These are phyloP conservation scores for Aphelocoma californica DNA, from an alignment of 2,797 vertebrate genomes.

Conservation along the genomic window DNA sequence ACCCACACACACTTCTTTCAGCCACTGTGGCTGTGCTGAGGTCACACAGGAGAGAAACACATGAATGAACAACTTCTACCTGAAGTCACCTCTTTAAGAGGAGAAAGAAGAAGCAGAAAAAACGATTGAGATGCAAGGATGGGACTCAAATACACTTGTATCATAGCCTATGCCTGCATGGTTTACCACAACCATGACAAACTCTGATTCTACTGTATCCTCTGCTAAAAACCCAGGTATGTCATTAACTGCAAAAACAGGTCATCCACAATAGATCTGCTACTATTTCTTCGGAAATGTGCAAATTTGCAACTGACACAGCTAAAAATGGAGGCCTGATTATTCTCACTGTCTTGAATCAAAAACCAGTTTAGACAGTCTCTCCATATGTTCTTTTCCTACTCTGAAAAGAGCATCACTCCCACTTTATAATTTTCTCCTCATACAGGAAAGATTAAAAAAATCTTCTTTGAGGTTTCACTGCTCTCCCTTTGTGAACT, in stretches of 20 bases:
- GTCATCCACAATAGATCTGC: neutral
- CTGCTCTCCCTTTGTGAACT: neutral
- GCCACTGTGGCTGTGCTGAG: rapidly evolving
- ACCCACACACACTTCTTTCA: neutral
- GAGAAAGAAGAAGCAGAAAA: neutral
- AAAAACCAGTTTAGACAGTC: neutral
- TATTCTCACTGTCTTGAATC: neutral
- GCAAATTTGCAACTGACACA: neutral
- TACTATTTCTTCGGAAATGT: neutral
- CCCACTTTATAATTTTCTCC: neutral
- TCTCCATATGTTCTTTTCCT: neutral
- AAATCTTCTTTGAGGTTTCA: neutral
- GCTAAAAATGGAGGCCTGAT: neutral
- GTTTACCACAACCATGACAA: neutral
- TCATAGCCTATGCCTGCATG: too few species aligned
- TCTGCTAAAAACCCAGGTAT: neutral
- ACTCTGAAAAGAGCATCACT: neutral
- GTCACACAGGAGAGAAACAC: neutral
- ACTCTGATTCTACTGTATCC: neutral
- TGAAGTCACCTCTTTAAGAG: neutral
- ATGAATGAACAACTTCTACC: too few species aligned
- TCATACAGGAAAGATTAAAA: neutral
- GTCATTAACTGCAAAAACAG: neutral
- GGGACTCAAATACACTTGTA: neutral
- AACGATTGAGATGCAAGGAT: neutral